Evolutionary conservation across 2,888 invertebrate genomes (phyloP).

Genomic region (Oligia strigilis): DNA sequence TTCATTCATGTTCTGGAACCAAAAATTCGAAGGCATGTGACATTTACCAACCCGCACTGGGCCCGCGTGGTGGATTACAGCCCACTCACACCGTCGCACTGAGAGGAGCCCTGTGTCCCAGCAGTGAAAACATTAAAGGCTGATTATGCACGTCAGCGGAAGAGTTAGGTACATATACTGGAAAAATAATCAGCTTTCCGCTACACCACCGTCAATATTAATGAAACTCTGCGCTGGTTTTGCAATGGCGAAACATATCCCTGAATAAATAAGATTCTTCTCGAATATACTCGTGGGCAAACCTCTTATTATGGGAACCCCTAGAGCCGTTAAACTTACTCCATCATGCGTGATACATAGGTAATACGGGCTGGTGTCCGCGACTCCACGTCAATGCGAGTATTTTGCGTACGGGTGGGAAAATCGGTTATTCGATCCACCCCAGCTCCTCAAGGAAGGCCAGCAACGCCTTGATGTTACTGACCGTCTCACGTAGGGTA

Average conservation of each 20-base stretch:
- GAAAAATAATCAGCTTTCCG: neutral
- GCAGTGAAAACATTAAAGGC: no score
- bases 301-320: neutral
- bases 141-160: no score
- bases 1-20: neutral
- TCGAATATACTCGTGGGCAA: neutral
- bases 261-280: neutral
- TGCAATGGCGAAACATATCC: neutral
- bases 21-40: neutral
- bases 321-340: neutral
- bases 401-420: no score
- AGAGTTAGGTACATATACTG: neutral
- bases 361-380: no score
- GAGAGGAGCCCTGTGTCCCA: no score
- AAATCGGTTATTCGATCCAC: no score
- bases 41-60: neutral
- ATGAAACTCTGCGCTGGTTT: neutral
- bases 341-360: neutral
- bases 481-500: no score
- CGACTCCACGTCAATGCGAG: no score
- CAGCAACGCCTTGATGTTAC: no score
- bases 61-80: neutral
- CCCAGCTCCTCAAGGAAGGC: no score
- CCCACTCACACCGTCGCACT: no score
- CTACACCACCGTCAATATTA: neutral